Conservation (phyloP, 2,113 vertebrate genomes). For the Procavia capensis region DNA sequence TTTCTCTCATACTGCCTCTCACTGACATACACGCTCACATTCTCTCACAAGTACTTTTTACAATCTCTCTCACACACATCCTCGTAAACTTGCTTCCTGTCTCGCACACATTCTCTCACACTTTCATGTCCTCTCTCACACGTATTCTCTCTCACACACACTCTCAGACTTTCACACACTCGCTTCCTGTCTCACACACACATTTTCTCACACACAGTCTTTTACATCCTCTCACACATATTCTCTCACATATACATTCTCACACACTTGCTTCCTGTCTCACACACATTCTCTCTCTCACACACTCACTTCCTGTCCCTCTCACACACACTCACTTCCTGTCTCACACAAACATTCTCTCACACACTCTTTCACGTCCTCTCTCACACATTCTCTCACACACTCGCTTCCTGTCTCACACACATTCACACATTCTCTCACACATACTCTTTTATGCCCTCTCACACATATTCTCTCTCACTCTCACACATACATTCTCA, state of each 20-base stretch:
- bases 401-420: not conserved
- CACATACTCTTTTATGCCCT: not conserved
- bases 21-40: no score
- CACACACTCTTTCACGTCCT: not conserved
- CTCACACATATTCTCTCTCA: not conserved
- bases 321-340: not conserved
- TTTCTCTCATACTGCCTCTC: not conserved
- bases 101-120: not conserved
- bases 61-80: not conserved
- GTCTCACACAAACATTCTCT: not conserved
- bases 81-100: not conserved
- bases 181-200: no score
- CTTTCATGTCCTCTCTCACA: no score
- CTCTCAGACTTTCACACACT: no score
- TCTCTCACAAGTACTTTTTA: no score
- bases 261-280: no score
- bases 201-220: no score
- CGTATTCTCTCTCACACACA: no score
- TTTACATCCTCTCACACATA: no score
- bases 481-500: not conserved
- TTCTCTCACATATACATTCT: no score
- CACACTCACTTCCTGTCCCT: no score
- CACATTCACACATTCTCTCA: not conserved
- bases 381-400: not conserved
- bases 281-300: no score